Conservation (phyloP, 2,888 invertebrate species). For the Chironomus riparius region DNA sequence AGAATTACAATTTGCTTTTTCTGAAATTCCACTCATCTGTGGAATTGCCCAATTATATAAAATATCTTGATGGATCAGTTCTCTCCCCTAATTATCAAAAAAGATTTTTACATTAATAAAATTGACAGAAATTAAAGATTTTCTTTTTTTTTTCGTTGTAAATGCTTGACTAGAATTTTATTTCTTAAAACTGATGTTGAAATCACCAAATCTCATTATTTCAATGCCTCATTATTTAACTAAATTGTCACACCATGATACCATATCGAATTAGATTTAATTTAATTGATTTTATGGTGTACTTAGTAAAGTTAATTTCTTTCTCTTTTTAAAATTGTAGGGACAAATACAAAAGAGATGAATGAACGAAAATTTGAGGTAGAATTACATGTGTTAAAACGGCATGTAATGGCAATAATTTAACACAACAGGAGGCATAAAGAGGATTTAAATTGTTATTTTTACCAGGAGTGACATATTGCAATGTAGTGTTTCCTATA, state of each 20-base stretch:
- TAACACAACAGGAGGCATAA: slow-evolving; percentile 24
- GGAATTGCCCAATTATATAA: no score
- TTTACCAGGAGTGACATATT: not conserved
- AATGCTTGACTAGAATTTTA: no score
- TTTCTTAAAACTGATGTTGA: no score
- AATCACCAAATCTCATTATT: no score
- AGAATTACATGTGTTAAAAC: slow-evolving; percentile 22
- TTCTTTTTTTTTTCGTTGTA: no score
- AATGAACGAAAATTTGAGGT: not conserved
- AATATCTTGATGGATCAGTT: no score
- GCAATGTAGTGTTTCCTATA: not conserved
- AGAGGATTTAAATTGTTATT: slow-evolving; percentile 13
- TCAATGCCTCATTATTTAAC: no score
- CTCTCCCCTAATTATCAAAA: no score
- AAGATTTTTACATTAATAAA: no score
- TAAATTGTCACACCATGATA: slow-evolving; percentile 1
- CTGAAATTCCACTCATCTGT: no score
- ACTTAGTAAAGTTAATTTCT: not conserved
- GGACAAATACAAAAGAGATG: not conserved
- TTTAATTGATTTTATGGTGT: slow-evolving; percentile 25
- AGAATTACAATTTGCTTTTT: no score
- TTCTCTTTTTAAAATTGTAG: not conserved
- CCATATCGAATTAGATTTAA: slow-evolving; percentile 1
- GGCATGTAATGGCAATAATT: slow-evolving; percentile 24
- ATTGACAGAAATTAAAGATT: no score